Evolutionary conservation across 2,888 invertebrate species (phyloP).

Genomic region (Conops quadrifasciatus): DNA sequence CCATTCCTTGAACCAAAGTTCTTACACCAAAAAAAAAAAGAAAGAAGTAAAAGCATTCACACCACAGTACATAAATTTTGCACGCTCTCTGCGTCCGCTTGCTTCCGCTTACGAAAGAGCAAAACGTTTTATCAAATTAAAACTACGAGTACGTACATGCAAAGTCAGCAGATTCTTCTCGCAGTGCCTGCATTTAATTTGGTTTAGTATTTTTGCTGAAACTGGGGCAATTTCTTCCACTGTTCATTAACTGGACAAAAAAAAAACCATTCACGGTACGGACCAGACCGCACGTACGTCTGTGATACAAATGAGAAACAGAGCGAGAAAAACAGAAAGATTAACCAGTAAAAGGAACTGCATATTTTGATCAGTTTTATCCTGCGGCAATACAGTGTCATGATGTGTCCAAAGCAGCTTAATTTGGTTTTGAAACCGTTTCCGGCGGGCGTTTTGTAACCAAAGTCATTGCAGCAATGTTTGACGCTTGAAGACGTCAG

Average conservation of each 20-base stretch:
- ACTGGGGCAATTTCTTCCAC: conserved; percentile 22
- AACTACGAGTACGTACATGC: too few relatives aligned
- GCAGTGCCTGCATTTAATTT: conserved; percentile 24
- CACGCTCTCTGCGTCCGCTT: neutral
- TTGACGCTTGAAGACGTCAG: conserved; percentile 29
- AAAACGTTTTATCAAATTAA: conserved; percentile 4
- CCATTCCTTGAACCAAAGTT: neutral
- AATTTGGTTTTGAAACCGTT: conserved; percentile 32
- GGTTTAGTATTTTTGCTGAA: conserved; percentile 12
- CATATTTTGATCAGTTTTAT: conserved; percentile 32
- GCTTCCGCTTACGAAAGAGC: neutral
- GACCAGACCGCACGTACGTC: neutral
- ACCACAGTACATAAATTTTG: conserved; percentile 14
- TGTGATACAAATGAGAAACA: neutral
- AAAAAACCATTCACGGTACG: too few relatives aligned
- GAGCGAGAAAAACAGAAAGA: too few relatives aligned
- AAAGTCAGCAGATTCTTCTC: neutral
- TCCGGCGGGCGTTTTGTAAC: conserved; percentile 17
- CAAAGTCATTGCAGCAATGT: conserved; percentile 32
- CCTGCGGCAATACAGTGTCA: conserved; percentile 27
- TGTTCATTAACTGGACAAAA: conserved; percentile 12
- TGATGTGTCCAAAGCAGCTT: conserved; percentile 20
- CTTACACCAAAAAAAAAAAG: neutral
- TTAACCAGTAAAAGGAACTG: conserved; percentile 18
- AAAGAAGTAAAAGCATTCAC: neutral